phyloP scores from a whole-genome alignment of 2,888 invertebrate genomes.

The Zygothrica quintamaculata region DNA sequence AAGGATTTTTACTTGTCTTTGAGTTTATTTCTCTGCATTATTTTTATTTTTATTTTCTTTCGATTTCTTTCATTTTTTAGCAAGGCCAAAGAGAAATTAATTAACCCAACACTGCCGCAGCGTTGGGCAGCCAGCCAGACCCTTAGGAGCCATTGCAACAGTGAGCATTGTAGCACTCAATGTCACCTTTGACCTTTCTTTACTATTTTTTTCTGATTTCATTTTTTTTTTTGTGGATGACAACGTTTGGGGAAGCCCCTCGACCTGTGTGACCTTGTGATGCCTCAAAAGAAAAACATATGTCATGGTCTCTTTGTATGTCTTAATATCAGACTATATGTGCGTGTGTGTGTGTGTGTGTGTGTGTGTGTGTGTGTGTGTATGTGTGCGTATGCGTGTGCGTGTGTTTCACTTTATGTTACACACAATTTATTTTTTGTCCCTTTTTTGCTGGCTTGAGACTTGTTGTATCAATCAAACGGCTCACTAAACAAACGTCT shows the following conservation, averaged over 20 bases:
- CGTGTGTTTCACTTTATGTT: constrained; percentile 19
- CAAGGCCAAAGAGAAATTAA: constrained; percentile 64
- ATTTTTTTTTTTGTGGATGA: constrained; percentile 13
- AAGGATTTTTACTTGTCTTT: constrained; percentile 1
- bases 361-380: constrained; percentile 6
- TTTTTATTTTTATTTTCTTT: constrained; percentile 14
- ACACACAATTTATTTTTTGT: background rate
- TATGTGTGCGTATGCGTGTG: constrained; percentile 6
- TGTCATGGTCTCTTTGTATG: constrained; percentile 47
- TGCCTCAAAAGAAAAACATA: constrained; percentile 56
- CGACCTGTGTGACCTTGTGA: constrained; percentile 56
- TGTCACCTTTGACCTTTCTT: constrained; percentile 69
- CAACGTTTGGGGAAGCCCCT: constrained; percentile 13
- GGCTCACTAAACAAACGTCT: constrained; percentile 44
- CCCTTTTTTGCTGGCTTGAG: constrained; percentile 10
- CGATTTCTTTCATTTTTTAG: constrained; percentile 35
- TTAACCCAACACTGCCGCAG: constrained; percentile 55
- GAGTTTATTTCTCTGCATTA: constrained; percentile 7
- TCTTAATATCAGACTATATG: background rate
- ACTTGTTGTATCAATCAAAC: constrained; percentile 64
- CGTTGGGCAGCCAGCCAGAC: constrained; percentile 32
- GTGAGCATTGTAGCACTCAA: constrained; percentile 33
- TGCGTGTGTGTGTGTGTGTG: background rate
- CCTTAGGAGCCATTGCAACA: constrained; percentile 30
- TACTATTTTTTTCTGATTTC: no score